A percentile compares a stretch with the other conserved stretches of the same genome.
Conservation (phyloP, 1,140 invertebrate genomes). For the Orchestia grillus region DNA sequence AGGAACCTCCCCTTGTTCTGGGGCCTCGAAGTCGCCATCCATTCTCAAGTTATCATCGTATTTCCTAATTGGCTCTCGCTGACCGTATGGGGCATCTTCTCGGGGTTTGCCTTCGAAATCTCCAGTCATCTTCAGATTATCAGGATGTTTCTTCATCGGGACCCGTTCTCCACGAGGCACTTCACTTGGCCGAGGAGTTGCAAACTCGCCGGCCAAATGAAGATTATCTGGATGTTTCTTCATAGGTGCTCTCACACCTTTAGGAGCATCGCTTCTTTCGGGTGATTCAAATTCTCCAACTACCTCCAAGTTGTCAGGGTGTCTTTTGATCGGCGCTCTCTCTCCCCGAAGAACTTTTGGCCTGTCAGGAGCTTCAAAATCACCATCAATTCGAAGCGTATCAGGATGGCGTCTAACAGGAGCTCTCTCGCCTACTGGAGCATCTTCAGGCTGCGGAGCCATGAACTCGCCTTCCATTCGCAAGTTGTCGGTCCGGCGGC, state of each 20-base stretch:
- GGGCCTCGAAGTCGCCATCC: slow-evolving; percentile 68
- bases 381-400: slow-evolving; percentile 71
- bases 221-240: slow-evolving; percentile 72
- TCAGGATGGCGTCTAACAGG: slow-evolving; percentile 72
- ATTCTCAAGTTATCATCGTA: slow-evolving; percentile 73
- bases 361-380: slow-evolving; percentile 64
- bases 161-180: slow-evolving; percentile 70
- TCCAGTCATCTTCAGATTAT: slow-evolving; percentile 77
- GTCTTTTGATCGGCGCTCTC: slow-evolving; percentile 71
- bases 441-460: not conserved
- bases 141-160: slow-evolving; percentile 72
- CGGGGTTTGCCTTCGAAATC: slow-evolving; percentile 67
- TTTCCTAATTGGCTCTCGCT: slow-evolving; percentile 66
- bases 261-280: slow-evolving; percentile 29
- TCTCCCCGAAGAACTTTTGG: slow-evolving; percentile 66
- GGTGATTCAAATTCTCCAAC: slow-evolving; percentile 72
- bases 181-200: slow-evolving; percentile 38
- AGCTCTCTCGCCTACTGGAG: slow-evolving; percentile 63
- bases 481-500: slow-evolving; percentile 69
- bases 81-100: slow-evolving; percentile 52
- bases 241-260: slow-evolving; percentile 72
- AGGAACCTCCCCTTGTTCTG: slow-evolving; percentile 69
- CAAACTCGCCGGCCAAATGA: slow-evolving; percentile 60
- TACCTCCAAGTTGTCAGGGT: slow-evolving; percentile 75
- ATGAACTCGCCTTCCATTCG: slow-evolving; percentile 61